Evolutionary conservation across 2,888 invertebrate species (phyloP), one percentile per base, ranked within the genome.

Genomic region (Alentia gelatinosa): DNA sequence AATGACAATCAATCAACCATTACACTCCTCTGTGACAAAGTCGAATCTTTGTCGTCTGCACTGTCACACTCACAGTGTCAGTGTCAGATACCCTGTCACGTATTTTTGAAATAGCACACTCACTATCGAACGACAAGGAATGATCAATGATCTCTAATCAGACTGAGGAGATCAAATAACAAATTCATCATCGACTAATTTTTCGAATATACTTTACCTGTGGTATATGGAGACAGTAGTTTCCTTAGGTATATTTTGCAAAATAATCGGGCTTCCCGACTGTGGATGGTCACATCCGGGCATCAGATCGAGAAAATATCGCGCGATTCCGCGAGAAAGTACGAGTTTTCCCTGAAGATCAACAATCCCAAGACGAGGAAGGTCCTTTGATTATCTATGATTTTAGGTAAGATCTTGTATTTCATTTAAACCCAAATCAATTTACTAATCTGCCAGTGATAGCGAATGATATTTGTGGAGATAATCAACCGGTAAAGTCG

Each of bases 301-400:
- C 79, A 79, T 39, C 79, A 37, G 79, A 35, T 39, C 9, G 12
- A 33, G n/a, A 12, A 74, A 26, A 5, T 68, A 26, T 37, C 79
- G 79, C 79, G 79, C 3, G 79, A 79, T 23, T 19, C 7, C 1
- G 5, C 79, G 79, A 79, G 79, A 39, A 79, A 39, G 12, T 79
- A 26, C 79, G 79, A 79, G 79, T 79, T 79, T 79, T 79, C 79
- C 79, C 79, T 79, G 79, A 79, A 79, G 79, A 79, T 79, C 79
- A 79, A 79, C 79, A 79, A 79, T 39, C 39, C 39, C n/a, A 37
- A 79, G 79, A 79, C 79, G 79, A 79, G 79, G 79, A 79, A 79
- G 79, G 79, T 79, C 79, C 79, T 79, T 26, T 19, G 35, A 79
- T 79, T 79, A 79, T 79, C 79, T 79, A 79, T 79, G 79, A 79